A percentile compares a stretch with the other conserved stretches of the same genome.
Evolutionary conservation across 1,140 invertebrate genomes (phyloP).

Genomic region (Drosophila tani): DNA sequence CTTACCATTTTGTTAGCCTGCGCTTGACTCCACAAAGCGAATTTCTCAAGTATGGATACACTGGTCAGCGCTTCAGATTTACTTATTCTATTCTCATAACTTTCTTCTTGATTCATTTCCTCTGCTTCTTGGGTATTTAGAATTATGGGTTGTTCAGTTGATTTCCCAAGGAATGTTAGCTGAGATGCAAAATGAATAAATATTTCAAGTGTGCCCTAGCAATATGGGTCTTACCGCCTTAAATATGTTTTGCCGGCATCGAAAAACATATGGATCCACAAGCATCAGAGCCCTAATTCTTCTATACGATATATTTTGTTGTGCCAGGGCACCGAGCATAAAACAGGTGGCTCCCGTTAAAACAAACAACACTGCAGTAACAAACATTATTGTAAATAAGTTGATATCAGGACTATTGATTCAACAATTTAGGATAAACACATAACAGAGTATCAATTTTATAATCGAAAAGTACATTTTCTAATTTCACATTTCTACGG

Average conservation of each 20-base stretch:
- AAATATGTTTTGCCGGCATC: constrained; percentile 44
- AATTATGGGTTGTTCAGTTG: no score
- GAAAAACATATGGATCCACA: constrained; percentile 54
- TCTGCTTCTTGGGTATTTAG: no score
- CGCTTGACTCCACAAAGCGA: constrained; percentile 16
- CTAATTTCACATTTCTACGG: background rate
- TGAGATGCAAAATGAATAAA: background rate
- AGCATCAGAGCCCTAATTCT: constrained; percentile 40
- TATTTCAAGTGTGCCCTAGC: background rate
- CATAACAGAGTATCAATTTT: background rate
- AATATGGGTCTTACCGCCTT: constrained; percentile 38
- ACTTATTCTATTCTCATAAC: no score
- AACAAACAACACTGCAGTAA: constrained; percentile 8
- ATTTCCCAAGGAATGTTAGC: constrained; percentile 5
- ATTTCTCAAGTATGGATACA: constrained; percentile 25
- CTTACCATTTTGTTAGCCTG: constrained; percentile 26
- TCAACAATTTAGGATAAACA: background rate
- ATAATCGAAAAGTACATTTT: background rate
- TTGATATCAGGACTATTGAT: background rate
- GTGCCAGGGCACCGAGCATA: constrained; percentile 51
- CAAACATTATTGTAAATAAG: constrained; percentile 9
- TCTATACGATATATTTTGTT: constrained; percentile 58
- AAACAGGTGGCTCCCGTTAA: constrained; percentile 38
- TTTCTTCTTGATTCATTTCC: no score
- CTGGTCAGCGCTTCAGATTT: background rate